Conservation (phyloP, 2,888 invertebrate genomes). For the Pollenia griseotomentosa region DNA sequence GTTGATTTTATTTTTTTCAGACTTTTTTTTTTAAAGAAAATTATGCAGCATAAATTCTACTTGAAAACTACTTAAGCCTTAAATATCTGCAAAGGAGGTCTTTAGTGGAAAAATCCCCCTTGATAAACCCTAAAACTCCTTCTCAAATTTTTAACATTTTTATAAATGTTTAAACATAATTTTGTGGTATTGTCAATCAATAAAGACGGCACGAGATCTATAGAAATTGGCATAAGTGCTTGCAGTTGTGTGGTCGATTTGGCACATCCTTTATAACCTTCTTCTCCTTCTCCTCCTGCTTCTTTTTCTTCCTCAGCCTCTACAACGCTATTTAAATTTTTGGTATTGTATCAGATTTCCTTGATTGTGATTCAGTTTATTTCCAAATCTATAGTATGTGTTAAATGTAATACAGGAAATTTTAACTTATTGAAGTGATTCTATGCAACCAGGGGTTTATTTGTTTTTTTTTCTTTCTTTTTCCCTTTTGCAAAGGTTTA, state of each 20-base stretch:
- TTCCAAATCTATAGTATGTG: conserved; percentile 15
- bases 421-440: conserved; percentile 46
- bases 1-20: conserved; percentile 51
- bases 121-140: not conserved
- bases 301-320: not conserved
- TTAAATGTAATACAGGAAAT: conserved; percentile 45
- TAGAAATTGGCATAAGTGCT: not conserved
- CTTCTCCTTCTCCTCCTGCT: not conserved
- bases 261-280: not conserved
- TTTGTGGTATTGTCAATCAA: conserved; percentile 67
- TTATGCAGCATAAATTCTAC: conserved; percentile 49
- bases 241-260: conserved; percentile 2
- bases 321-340: conserved; percentile 7
- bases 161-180: conserved; percentile 58
- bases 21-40: not conserved
- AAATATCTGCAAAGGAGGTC: conserved; percentile 32
- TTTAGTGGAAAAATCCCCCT: not conserved
- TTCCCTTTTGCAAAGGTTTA: not conserved
- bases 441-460: conserved; percentile 35
- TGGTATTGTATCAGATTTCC: conserved; percentile 43
- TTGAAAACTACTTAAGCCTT: conserved; percentile 55
- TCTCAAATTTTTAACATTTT: not conserved
- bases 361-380: not conserved
- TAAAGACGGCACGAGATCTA: not conserved
- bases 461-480: not conserved